These are phyloP conservation scores for Artemia sp. DNA, from an alignment of 2,888 invertebrate genomes.

Conservation along the genomic window DNA sequence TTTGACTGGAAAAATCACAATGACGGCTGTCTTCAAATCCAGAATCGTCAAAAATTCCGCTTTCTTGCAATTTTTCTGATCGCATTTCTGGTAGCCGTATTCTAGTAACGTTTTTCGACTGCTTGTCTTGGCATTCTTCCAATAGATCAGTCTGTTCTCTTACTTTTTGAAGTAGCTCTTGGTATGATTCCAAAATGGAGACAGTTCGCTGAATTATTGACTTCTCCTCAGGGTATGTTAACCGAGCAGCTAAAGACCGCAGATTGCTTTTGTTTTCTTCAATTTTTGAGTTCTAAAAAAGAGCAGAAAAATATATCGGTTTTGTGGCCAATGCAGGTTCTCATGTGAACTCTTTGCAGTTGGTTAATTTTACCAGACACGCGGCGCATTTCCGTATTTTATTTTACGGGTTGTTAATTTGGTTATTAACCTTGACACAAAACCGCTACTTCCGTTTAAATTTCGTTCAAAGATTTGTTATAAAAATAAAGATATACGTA, in stretches of 20 bases:
- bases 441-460: too few species aligned
- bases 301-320: not conserved
- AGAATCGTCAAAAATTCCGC: conserved; percentile 9
- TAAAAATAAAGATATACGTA: too few species aligned
- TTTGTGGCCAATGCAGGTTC: too few species aligned
- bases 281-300: conserved; percentile 1
- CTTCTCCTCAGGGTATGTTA: conserved; percentile 4
- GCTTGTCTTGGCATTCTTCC: not conserved
- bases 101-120: conserved; percentile 5
- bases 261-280: conserved; percentile 1
- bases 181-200: conserved; percentile 14
- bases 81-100: not conserved
- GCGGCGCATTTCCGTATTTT: too few species aligned
- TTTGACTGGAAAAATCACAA: not conserved
- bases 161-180: not conserved
- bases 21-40: not conserved
- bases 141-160: not conserved
- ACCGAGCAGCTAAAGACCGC: not conserved
- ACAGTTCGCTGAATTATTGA: not conserved
- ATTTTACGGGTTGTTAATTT: too few species aligned
- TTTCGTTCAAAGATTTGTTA: too few species aligned
- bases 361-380: too few species aligned
- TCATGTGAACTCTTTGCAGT: too few species aligned
- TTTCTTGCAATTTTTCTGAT: not conserved
- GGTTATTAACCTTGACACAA: too few species aligned